A percentile compares a stretch with the other conserved stretches of the same genome.
Evolutionary conservation across 2,888 invertebrate genomes (phyloP).

Genomic region (Leptothorax acervorum): DNA sequence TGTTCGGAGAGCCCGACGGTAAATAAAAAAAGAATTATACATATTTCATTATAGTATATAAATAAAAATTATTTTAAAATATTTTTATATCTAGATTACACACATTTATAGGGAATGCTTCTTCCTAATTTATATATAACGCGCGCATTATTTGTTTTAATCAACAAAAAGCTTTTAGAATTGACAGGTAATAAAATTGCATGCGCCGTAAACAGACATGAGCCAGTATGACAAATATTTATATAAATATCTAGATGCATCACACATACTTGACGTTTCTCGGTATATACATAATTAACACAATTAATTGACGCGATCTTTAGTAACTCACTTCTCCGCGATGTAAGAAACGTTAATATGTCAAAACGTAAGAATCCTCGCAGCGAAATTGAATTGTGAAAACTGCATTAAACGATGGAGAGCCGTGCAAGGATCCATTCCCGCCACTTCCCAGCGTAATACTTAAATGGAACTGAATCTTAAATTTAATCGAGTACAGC

Average conservation of each 20-base stretch:
- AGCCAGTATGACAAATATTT: neutral
- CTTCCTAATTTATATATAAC: neutral
- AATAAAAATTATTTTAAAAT: constrained; percentile 20
- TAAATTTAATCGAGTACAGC: constrained; percentile 54
- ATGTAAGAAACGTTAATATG: constrained; percentile 19
- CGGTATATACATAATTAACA: neutral
- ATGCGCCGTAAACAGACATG: neutral
- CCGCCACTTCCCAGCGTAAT: constrained; percentile 50
- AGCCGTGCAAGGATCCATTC: constrained; percentile 43
- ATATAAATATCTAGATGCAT: neutral
- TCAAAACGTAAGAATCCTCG: constrained; percentile 44
- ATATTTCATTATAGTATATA: neutral
- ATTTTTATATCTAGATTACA: neutral
- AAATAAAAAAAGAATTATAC: neutral
- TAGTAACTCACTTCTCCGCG: neutral
- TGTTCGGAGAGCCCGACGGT: neutral
- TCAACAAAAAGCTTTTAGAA: neutral
- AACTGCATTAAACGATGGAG: constrained; percentile 51
- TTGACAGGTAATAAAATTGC: neutral
- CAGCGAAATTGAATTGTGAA: constrained; percentile 50
- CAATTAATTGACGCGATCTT: constrained; percentile 23
- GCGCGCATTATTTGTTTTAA: constrained; percentile 4
- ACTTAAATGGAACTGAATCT: constrained; percentile 56
- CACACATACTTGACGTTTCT: neutral
- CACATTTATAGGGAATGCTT: neutral